Percentiles rank a stretch among this genome's conserved stretches.
Conservation (phyloP, 1,140 invertebrate genomes). For the Rhopalosiphum maidis region DNA sequence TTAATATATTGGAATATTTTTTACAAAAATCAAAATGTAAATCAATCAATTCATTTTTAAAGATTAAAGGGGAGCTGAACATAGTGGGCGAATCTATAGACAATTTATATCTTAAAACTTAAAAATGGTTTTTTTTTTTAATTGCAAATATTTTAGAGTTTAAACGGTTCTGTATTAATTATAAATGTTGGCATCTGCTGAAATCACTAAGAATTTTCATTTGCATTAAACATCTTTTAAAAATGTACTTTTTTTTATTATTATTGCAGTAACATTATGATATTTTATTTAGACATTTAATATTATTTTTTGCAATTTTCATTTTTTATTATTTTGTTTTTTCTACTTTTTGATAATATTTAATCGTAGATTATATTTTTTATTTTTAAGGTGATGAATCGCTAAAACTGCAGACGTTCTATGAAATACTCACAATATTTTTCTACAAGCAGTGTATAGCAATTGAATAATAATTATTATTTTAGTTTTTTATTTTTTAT, state of each 20-base stretch:
- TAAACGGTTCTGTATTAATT: background rate
- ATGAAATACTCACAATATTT: background rate
- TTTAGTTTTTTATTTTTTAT: background rate
- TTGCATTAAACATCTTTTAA: background rate
- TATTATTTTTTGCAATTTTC: background rate
- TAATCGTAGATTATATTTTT: background rate
- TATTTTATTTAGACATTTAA: background rate
- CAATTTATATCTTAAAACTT: background rate
- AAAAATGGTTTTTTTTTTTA: too few species aligned
- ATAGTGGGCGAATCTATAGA: background rate
- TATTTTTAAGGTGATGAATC: background rate
- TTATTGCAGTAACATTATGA: background rate
- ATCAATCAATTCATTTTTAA: too few species aligned
- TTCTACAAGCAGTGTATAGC: background rate
- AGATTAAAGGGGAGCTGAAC: background rate
- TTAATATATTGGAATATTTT: too few species aligned
- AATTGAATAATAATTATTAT: background rate
- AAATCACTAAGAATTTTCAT: background rate
- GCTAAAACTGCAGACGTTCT: background rate
- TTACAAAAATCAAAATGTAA: too few species aligned
- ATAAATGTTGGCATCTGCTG: background rate
- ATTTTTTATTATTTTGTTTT: background rate
- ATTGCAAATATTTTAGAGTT: background rate
- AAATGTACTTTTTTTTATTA: background rate
- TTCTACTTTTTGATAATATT: background rate